A percentile compares a stretch with the other conserved stretches of the same genome.
Conservation (phyloP, 1,140 invertebrate species). For the Dreissena rostriformis region DNA sequence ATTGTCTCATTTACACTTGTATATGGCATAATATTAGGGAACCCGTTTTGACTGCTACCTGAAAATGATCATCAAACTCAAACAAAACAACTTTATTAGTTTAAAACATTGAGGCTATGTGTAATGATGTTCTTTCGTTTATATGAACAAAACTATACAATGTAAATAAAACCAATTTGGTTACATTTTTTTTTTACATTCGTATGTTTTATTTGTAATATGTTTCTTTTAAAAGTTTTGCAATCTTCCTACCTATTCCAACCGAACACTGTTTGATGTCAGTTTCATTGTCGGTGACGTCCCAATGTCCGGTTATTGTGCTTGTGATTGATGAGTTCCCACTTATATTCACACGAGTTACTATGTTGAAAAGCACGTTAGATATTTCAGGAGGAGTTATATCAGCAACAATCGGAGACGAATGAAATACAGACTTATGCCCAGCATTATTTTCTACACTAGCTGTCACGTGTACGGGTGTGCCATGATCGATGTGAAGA, state of each 20-base stretch:
- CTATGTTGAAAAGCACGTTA: slow-evolving; percentile 1
- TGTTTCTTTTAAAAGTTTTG: no score
- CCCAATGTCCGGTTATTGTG: slow-evolving; percentile 31
- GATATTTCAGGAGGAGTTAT: slow-evolving; percentile 38
- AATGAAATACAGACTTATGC: slow-evolving; percentile 26
- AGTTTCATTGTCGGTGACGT: slow-evolving; percentile 45
- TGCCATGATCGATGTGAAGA: slow-evolving; percentile 34
- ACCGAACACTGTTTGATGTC: slow-evolving; percentile 37
- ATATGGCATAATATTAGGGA: no score
- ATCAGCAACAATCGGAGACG: slow-evolving; percentile 37
- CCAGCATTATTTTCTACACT: slow-evolving; percentile 53
- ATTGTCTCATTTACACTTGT: no score
- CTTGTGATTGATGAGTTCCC: neutral
- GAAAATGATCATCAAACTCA: no score
- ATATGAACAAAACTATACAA: no score
- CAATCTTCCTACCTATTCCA: slow-evolving; percentile 4
- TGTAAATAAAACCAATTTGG: no score
- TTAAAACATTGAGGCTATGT: no score
- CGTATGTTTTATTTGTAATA: no score
- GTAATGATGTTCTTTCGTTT: no score
- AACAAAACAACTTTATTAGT: no score
- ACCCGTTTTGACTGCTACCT: no score
- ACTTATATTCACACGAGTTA: slow-evolving; percentile 7
- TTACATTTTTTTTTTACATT: no score
- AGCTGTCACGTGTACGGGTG: slow-evolving; percentile 43